Evolutionary conservation across 1,140 invertebrate species (phyloP).

Genomic region (Brachystomella parvula): DNA sequence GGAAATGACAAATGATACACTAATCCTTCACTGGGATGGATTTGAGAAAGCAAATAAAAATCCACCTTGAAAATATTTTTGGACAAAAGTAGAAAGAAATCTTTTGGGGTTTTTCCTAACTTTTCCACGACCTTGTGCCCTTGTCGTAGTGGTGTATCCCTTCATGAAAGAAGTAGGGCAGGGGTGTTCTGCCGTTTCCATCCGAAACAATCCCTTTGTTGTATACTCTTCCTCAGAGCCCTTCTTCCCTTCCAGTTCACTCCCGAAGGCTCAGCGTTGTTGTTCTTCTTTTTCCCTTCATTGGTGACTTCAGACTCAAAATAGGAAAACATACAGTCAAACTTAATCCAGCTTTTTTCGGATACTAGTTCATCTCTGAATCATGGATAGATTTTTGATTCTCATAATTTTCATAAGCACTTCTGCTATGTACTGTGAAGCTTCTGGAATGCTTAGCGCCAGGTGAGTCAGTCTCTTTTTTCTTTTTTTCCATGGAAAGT

Average conservation of each 20-base stretch:
- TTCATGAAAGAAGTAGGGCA: constrained; percentile 7
- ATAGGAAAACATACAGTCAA: too few species aligned
- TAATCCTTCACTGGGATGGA: too few species aligned
- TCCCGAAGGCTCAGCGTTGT: not conserved
- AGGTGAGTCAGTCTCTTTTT: constrained; percentile 4
- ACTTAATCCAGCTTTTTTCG: too few species aligned
- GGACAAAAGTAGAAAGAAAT: constrained; percentile 1
- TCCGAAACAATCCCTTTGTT: not conserved
- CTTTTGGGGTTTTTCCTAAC: not conserved
- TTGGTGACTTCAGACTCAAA: too few species aligned
- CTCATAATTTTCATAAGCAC: not conserved
- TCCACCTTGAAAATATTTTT: too few species aligned
- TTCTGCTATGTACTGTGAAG: not conserved
- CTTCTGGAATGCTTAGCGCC: not conserved
- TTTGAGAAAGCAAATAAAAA: not conserved
- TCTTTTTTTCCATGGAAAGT: not conserved
- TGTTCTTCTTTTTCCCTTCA: too few species aligned
- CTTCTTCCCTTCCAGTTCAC: constrained; percentile 3
- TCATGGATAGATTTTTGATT: not conserved
- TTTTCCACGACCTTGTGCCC: constrained; percentile 1
- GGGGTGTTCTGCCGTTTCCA: not conserved
- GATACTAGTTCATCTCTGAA: too few species aligned
- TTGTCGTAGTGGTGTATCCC: constrained; percentile 2
- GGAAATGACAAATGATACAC: too few species aligned
- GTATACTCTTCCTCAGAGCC: not conserved